These are phyloP conservation scores for Rhagium mordax DNA, from an alignment of 2,888 invertebrate species.

Conservation along the genomic window DNA sequence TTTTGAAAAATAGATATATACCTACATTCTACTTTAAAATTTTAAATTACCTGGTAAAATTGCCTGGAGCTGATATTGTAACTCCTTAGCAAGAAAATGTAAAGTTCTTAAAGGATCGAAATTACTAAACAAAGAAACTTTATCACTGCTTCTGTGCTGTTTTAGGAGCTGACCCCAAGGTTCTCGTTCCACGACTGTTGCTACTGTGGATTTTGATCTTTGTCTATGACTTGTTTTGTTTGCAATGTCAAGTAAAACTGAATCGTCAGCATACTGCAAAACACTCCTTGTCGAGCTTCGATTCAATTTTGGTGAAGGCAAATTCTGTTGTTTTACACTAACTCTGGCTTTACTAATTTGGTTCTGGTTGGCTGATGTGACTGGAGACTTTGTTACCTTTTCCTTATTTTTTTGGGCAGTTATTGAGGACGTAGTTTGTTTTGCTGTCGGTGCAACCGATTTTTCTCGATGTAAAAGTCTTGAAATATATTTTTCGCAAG, in stretches of 20 bases:
- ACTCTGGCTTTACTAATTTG: slow-evolving; percentile 42
- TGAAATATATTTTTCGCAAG: slow-evolving; percentile 52
- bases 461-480: slow-evolving; percentile 50
- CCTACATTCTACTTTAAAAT: too few species aligned
- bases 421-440: slow-evolving; percentile 11
- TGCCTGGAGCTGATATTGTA: slow-evolving; percentile 62
- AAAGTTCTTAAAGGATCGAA: slow-evolving; percentile 68
- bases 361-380: slow-evolving; percentile 39
- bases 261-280: slow-evolving; percentile 51
- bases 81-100: slow-evolving; percentile 67
- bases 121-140: slow-evolving; percentile 62
- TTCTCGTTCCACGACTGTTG: slow-evolving; percentile 47
- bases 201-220: slow-evolving; percentile 52
- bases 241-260: slow-evolving; percentile 56
- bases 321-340: slow-evolving; percentile 45
- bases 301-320: slow-evolving; percentile 5
- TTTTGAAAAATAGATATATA: too few species aligned
- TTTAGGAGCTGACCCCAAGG: slow-evolving; percentile 62
- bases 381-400: slow-evolving; percentile 39
- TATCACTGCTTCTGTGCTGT: slow-evolving; percentile 56
- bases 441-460: slow-evolving; percentile 9
- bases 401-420: slow-evolving; percentile 33
- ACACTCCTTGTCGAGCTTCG: slow-evolving; percentile 28
- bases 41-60: slow-evolving; percentile 58
- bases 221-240: slow-evolving; percentile 57